Evolutionary conservation across 2,797 vertebrate genomes (phyloP), one percentile per base, ranked within the genome.

Genomic region (Myotis vivesi): DNA sequence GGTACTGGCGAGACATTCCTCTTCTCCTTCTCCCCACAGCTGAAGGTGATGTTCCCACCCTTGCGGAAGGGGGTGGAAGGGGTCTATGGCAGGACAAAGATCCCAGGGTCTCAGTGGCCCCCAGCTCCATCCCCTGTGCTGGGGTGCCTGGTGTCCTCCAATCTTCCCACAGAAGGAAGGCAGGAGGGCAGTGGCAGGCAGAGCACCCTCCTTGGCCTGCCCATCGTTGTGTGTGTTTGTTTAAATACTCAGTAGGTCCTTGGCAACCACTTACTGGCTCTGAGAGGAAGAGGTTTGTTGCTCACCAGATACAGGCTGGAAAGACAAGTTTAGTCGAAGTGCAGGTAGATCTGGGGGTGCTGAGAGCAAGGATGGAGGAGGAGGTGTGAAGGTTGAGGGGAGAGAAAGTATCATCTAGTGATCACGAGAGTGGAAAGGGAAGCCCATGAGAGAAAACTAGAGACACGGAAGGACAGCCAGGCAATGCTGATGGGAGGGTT

Each of bases 1-100:
- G 98, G 98, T 7, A 98, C 98, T 0, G 98, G 98, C 5, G 98
- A 98, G 96, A 98, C 95, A 0, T 98, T 98, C 72, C 97, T 98
- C 53, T 98, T 98, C 97, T 98, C 97, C 89, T 98, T 98, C 94
- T 97, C 96, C 7, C 98, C 98, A 0, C 93, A 97, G 76, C 95
- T 98, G 82, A 98, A 98, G 98, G 98, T 98, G 96, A 95, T 76
- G 41, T 20, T 82, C 77, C 28, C 79, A 64, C 1, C 30, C 23
- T 87, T 19, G 38, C 0, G 4, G 2, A 51, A 7, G 25, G 33
- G 44, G 41, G 6, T 15, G 17, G 36, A 30, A 64, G 66, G 66
- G 23, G 23, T 13, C n/a, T 6, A 22, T 4, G 84, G 80, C n/a
- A 71, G 91, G 81, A 59, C 55, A 36, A 62, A 76, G 76, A 57